These are phyloP conservation scores for Stratiomys singularior DNA, from an alignment of 2,888 invertebrate genomes.

Conservation along the genomic window DNA sequence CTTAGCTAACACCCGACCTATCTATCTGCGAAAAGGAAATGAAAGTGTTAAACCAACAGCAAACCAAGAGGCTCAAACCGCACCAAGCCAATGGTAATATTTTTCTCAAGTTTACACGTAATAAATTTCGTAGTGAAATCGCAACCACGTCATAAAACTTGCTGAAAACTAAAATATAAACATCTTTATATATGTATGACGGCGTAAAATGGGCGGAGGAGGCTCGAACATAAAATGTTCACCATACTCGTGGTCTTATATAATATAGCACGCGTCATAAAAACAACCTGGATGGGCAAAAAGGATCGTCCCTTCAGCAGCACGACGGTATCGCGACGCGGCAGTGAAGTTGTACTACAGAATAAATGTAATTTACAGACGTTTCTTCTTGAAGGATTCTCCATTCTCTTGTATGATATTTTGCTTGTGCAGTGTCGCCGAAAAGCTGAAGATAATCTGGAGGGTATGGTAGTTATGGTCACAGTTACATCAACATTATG, in stretches of 20 bases:
- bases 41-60: not conserved
- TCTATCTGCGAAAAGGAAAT: not conserved
- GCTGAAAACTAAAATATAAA: constrained; percentile 14
- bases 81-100: not conserved
- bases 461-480: constrained; percentile 9
- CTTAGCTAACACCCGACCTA: not conserved
- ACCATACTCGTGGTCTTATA: not conserved
- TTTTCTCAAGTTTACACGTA: constrained; percentile 4
- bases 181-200: not conserved
- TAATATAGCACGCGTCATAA: not conserved
- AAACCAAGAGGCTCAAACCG: not conserved
- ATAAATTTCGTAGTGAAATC: constrained; percentile 7
- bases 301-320: not conserved
- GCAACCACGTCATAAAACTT: constrained; percentile 11
- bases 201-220: not conserved
- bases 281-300: not conserved
- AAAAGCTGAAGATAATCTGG: not conserved
- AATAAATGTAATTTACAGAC: constrained; percentile 5
- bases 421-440: not conserved
- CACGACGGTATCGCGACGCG: not conserved
- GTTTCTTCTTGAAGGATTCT: not conserved
- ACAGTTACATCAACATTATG: constrained; percentile 22
- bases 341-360: not conserved
- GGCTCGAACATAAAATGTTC: not conserved
- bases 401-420: not conserved